These are phyloP conservation scores for Drosophila cardini DNA, from an alignment of 1,140 invertebrate genomes.

Conservation along the genomic window DNA sequence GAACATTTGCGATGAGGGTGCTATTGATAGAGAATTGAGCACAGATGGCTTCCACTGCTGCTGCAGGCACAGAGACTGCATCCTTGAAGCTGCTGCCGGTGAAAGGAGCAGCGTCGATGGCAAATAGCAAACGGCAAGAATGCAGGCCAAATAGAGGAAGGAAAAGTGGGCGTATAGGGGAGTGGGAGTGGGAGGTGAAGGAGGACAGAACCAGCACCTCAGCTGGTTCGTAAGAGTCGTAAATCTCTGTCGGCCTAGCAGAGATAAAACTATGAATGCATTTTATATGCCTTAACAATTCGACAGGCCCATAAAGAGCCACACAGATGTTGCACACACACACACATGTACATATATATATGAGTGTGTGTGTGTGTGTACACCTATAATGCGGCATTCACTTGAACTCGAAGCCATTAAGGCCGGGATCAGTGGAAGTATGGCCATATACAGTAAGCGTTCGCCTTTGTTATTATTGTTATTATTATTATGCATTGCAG, in stretches of 20 bases:
- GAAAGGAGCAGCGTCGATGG: not conserved
- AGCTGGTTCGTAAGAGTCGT: constrained; percentile 27
- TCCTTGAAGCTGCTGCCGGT: constrained; percentile 26
- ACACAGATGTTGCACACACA: constrained; percentile 22
- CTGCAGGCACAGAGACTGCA: constrained; percentile 29
- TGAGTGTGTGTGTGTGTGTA: not conserved
- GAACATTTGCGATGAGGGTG: constrained; percentile 30
- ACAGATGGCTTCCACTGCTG: constrained; percentile 33
- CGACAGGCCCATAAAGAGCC: constrained; percentile 31
- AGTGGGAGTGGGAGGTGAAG: constrained; percentile 14
- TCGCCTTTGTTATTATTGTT: constrained; percentile 4
- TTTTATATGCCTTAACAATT: constrained; percentile 57
- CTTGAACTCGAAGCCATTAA: not conserved
- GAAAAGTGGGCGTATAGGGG: too few relatives aligned
- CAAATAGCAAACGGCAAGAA: constrained; percentile 22
- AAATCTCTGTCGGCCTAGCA: constrained; percentile 54
- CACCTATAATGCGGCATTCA: constrained; percentile 13
- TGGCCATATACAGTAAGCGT: not conserved
- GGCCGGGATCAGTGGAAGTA: too few relatives aligned
- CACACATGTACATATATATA: too few relatives aligned
- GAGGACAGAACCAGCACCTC: constrained; percentile 27
- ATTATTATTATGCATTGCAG: constrained; percentile 12
- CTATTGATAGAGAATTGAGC: constrained; percentile 57
- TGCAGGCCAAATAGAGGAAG: not conserved
- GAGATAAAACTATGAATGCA: constrained; percentile 54